phyloP scores from a whole-genome alignment of 2,888 invertebrate genomes.

The Drosophila greeni region DNA sequence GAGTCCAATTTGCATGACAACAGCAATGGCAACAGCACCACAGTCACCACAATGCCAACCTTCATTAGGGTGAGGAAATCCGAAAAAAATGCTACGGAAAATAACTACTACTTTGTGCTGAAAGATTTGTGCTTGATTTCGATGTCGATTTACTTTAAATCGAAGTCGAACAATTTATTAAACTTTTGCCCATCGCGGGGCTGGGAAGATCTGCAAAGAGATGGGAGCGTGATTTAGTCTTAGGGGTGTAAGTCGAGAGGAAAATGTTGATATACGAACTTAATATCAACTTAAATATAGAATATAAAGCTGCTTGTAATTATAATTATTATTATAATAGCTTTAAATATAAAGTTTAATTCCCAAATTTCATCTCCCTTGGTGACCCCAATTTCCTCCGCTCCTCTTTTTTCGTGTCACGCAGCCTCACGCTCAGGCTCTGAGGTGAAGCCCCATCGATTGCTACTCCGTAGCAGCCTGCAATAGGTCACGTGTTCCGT shows the following conservation, averaged over 20 bases:
- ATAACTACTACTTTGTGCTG: conserved; percentile 33
- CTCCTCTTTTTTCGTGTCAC: conserved; percentile 26
- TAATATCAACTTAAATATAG: no score
- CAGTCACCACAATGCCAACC: conserved; percentile 43
- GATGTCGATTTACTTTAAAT: conserved; percentile 52
- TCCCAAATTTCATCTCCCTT: background rate
- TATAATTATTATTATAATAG: no score
- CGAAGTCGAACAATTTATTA: conserved; percentile 59
- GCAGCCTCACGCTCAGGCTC: conserved; percentile 1
- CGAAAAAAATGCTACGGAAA: conserved; percentile 1
- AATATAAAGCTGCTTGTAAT: no score
- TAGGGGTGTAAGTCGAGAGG: background rate
- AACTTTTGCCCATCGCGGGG: conserved; percentile 30
- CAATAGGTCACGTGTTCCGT: conserved; percentile 71
- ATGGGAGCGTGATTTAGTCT: conserved; percentile 25
- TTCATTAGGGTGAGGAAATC: conserved; percentile 47
- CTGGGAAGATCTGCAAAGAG: conserved; percentile 14
- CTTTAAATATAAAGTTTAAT: no score
- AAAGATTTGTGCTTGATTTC: conserved; percentile 34
- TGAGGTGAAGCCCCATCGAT: conserved; percentile 15
- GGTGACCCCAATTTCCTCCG: conserved; percentile 11
- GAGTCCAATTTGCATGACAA: conserved; percentile 71
- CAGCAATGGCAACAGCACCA: conserved; percentile 25
- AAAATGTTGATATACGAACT: no score
- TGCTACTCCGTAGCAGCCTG: conserved; percentile 25